Evolutionary conservation across 92 coral and sea anemone genomes (phyloP).

Genomic region (Epizoanthus ramosus): DNA sequence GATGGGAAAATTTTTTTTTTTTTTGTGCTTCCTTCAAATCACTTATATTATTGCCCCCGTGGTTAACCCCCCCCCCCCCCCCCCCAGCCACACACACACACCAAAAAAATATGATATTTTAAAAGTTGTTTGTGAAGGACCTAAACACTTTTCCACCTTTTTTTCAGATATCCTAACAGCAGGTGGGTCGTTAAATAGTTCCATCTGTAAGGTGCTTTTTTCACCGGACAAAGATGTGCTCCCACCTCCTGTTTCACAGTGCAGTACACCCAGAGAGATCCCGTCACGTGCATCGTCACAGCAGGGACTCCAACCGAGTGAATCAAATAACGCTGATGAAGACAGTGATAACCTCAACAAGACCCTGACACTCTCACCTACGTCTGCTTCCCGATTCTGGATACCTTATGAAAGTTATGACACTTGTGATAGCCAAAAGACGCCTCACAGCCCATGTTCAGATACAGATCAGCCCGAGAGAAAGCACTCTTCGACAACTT

Average conservation of each 20-base stretch:
- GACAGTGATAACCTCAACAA: slow-evolving; percentile 13
- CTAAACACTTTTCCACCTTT: neutral
- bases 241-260: slow-evolving; percentile 20
- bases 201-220: slow-evolving; percentile 10
- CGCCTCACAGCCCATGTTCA: neutral
- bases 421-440: slow-evolving; percentile 9
- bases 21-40: too few species aligned
- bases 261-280: neutral
- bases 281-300: neutral
- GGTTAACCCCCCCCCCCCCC: too few species aligned
- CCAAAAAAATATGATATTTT: too few species aligned
- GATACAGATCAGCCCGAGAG: neutral
- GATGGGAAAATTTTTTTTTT: too few species aligned
- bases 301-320: neutral
- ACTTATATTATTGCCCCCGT: too few species aligned
- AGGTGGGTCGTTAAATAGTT: slow-evolving; percentile 25
- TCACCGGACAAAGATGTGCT: slow-evolving; percentile 7
- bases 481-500: slow-evolving; percentile 15
- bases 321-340: neutral
- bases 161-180: slow-evolving; percentile 17
- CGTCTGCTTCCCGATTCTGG: slow-evolving; percentile 24
- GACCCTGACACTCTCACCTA: slow-evolving; percentile 25
- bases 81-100: too few species aligned
- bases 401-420: slow-evolving; percentile 29
- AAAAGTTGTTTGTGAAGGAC: neutral